Percentiles rank a stretch among this genome's conserved stretches.
Conservation (phyloP, 2,113 vertebrate genomes). For the Eulacestoma nigropectus region DNA sequence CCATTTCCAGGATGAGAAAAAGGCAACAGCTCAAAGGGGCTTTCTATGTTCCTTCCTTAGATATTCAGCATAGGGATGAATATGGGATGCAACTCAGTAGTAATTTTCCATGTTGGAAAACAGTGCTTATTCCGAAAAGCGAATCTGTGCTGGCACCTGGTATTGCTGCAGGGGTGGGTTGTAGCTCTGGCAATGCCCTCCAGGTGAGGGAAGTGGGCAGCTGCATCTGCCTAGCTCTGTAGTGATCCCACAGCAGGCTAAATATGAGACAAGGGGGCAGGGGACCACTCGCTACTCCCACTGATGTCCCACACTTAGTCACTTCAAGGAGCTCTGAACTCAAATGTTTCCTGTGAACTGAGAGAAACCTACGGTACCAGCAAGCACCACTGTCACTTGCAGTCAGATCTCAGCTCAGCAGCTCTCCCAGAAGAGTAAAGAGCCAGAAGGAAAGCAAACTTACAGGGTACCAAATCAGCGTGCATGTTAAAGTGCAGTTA, state of each 20-base stretch:
- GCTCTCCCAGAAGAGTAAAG: background rate
- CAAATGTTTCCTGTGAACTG: background rate
- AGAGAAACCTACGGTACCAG: background rate
- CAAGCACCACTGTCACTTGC: background rate
- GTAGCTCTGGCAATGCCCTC: background rate
- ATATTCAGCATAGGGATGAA: background rate
- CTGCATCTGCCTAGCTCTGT: background rate
- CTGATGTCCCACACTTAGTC: background rate
- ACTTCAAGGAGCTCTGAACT: background rate
- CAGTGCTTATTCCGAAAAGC: background rate
- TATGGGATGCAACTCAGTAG: background rate
- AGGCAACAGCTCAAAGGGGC: background rate
- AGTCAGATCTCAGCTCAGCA: background rate
- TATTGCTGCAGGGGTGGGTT: background rate
- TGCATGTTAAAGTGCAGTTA: background rate
- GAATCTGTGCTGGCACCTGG: background rate
- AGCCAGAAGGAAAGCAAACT: background rate
- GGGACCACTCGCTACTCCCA: background rate
- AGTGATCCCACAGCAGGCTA: background rate
- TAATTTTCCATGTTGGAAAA: background rate
- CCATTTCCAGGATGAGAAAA: background rate
- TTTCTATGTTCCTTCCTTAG: background rate
- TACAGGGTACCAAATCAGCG: background rate
- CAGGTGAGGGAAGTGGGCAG: background rate
- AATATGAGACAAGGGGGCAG: rapidly evolving